phyloP scores from a whole-genome alignment of 2,113 vertebrate species.

The Fukomys damarensis region DNA sequence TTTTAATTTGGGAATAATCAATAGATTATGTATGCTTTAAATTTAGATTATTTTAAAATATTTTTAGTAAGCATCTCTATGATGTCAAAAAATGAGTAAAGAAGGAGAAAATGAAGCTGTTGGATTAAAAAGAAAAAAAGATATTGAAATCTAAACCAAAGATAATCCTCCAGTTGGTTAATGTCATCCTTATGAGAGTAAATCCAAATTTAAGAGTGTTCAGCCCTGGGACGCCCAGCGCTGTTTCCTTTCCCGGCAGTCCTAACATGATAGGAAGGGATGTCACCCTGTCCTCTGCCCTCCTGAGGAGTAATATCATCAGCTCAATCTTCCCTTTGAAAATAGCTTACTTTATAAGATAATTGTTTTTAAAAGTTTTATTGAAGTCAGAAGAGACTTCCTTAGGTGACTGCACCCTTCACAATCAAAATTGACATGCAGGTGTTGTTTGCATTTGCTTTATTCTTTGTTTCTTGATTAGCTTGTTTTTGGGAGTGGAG shows the following conservation, averaged over 20 bases:
- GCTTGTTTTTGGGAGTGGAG: not conserved
- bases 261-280: not conserved
- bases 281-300: slow-evolving; percentile 1
- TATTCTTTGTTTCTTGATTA: slow-evolving; percentile 13
- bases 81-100: not conserved
- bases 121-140: not conserved
- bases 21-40: slow-evolving; percentile 7
- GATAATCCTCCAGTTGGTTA: slow-evolving; percentile 73
- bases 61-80: not conserved
- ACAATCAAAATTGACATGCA: not conserved
- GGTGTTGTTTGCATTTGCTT: not conserved
- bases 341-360: slow-evolving; percentile 38
- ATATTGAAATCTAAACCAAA: slow-evolving; percentile 52
- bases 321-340: slow-evolving; percentile 27
- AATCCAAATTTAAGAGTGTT: slow-evolving; percentile 54
- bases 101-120: not conserved
- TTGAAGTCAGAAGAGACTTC: slow-evolving; percentile 35
- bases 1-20: slow-evolving; percentile 24
- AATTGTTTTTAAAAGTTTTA: slow-evolving; percentile 5
- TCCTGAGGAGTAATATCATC: not conserved
- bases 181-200: not conserved
- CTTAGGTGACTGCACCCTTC: not conserved
- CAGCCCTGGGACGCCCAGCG: slow-evolving; percentile 4
- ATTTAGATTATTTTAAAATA: slow-evolving; percentile 39
- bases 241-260: not conserved